Conservation (phyloP, 2,797 vertebrate genomes). For the Clarias pachynema region DNA sequence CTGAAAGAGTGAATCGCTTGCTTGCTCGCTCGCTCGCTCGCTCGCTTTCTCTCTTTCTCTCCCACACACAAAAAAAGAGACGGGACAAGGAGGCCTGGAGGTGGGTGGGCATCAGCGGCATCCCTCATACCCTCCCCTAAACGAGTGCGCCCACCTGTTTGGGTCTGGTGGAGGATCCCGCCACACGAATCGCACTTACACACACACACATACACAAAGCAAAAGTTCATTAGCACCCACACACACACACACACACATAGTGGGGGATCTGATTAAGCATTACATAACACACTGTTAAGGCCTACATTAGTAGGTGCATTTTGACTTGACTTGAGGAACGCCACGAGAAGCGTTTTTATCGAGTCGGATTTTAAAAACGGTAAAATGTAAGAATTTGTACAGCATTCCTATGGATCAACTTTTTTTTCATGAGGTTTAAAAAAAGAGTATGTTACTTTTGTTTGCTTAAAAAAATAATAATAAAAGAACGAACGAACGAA, state of each 20-base stretch:
- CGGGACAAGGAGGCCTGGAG: conserved; percentile 60
- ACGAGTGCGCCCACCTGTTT: conserved; percentile 72
- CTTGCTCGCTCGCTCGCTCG: conserved; percentile 43
- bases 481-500: background rate
- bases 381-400: background rate
- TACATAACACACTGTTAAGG: conserved; percentile 40
- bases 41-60: conserved; percentile 76
- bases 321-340: background rate
- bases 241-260: conserved; percentile 6
- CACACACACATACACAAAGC: conserved; percentile 52
- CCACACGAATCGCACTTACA: conserved; percentile 49
- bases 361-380: background rate
- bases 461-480: conserved; percentile 11
- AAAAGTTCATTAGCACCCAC: conserved; percentile 31
- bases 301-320: conserved; percentile 41
- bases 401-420: conserved; percentile 8
- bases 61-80: conserved; percentile 50
- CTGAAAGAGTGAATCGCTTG: conserved; percentile 74
- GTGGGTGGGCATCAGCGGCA: conserved; percentile 76
- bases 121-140: conserved; percentile 73
- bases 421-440: conserved; percentile 25
- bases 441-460: conserved; percentile 22
- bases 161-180: conserved; percentile 71
- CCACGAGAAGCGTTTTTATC: background rate
- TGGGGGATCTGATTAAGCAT: conserved; percentile 35